A percentile compares a stretch with the other conserved stretches of the same genome.
These are phyloP conservation scores for Oreochromis mossambicus DNA, from an alignment of 2,797 vertebrate species.

Conservation along the genomic window DNA sequence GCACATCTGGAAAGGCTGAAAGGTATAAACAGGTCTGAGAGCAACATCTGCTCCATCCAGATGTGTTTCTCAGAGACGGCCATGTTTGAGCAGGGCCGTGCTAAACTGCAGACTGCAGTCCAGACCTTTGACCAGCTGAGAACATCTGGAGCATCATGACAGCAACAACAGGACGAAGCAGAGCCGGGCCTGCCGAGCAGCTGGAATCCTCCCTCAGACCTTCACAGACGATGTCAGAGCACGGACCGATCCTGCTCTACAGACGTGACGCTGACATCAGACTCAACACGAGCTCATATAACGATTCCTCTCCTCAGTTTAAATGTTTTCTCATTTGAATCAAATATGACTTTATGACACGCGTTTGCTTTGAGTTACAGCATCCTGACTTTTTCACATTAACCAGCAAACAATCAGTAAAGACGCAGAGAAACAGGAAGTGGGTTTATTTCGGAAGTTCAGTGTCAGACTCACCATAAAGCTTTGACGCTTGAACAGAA, in stretches of 20 bases:
- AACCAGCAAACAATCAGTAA: neutral
- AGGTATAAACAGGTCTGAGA: neutral
- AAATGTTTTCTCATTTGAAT: neutral
- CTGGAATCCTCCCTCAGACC: neutral
- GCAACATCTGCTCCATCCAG: neutral
- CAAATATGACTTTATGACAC: rapidly evolving
- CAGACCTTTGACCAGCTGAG: neutral
- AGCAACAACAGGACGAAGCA: neutral
- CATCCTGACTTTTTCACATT: neutral
- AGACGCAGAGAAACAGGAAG: neutral
- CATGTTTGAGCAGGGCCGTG: neutral
- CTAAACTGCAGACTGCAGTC: neutral
- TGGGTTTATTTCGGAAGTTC: neutral
- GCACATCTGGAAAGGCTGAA: neutral
- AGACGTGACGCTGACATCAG: neutral
- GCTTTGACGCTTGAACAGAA: neutral
- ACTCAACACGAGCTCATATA: neutral
- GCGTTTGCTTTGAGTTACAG: neutral
- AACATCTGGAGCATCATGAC: neutral
- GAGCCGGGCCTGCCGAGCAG: neutral
- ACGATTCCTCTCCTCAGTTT: neutral
- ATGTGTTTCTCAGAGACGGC: neutral
- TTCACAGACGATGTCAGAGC: neutral
- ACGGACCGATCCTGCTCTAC: neutral
- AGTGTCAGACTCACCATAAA: neutral